Base-by-base conservation (phyloP, 2,888 invertebrate species). In the Oeneis ivallda region DNA sequence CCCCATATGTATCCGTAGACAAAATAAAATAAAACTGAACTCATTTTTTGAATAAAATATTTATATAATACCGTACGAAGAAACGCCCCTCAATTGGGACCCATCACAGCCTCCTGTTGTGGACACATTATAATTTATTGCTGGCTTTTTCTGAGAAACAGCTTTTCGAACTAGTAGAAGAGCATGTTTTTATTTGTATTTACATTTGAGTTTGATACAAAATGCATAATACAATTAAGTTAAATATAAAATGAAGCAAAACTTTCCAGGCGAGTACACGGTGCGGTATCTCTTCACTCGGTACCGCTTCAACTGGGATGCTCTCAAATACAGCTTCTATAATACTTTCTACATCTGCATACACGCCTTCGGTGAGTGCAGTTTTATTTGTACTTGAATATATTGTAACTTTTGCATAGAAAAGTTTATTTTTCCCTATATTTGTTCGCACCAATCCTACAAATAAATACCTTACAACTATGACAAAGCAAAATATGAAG, bases 221-320 rank as follows among this genome's bases (percentile, higher is more conserved):
- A 17, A 47, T 2, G 17, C 15, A 45, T 15, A 45, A n/a, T 45
- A 13, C 17, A 37, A 37, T 61, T 34, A 52, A 5, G 19, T 19
- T 43, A 50, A 50, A 19, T 43, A 32, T 43, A 45, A 54, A 49
- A 62, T 53, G 11, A 57, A 62, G 53, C 49, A 53, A 61, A 66
- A 57, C 57, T 65, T 86, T 85, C 58, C 83, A 92, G 92, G 92
- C 9, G 92, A 92, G 73, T 79, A 71, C 64, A 86, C 87, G 17
- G 83, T 92, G 0, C 79, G 85, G 0, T 93, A 92, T 71, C 72
- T 92, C 15, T 92, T 86, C 69, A 87, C 88, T 0, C 79, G 93
- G 2, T 87, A 86, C 66, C 79, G 88, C 3, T 93, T 92, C 72
- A 88, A 91, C 72, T 93, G 92, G 92, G 90, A 92, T 65, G 92